A percentile compares a stretch with the other conserved stretches of the same genome.
Evolutionary conservation across 2,888 invertebrate genomes (phyloP).

Genomic region (Fabriciana adippe): DNA sequence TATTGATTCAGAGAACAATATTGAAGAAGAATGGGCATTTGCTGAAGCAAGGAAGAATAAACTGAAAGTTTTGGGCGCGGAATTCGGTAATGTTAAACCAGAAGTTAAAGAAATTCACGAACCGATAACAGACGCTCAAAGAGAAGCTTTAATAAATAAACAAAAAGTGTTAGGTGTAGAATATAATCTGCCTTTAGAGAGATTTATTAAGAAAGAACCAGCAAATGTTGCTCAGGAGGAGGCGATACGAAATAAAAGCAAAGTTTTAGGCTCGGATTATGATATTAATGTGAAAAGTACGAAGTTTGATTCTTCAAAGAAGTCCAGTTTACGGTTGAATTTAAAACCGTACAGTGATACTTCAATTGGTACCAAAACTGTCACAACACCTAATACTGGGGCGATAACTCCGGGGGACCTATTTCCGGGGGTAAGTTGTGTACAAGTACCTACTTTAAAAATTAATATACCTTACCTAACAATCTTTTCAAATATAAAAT

Average conservation of each 20-base stretch:
- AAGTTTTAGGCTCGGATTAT: slow-evolving; percentile 54
- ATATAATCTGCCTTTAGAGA: slow-evolving; percentile 71
- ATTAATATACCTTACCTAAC: no score
- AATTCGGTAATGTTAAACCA: slow-evolving; percentile 50
- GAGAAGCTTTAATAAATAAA: slow-evolving; percentile 83
- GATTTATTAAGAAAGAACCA: slow-evolving; percentile 51
- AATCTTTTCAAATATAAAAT: no score
- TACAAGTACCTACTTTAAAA: no score
- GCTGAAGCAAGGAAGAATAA: slow-evolving; percentile 66
- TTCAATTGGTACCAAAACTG: slow-evolving; percentile 40
- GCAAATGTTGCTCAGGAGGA: slow-evolving; percentile 68
- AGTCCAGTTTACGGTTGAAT: slow-evolving; percentile 66
- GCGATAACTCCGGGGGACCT: slow-evolving; percentile 69
- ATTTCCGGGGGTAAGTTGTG: slow-evolving; percentile 62
- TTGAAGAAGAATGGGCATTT: slow-evolving; percentile 51
- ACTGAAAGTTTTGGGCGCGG: slow-evolving; percentile 62
- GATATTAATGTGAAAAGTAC: slow-evolving; percentile 43
- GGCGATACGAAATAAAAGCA: slow-evolving; percentile 63
- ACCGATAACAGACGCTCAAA: slow-evolving; percentile 75
- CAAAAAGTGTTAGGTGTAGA: slow-evolving; percentile 83
- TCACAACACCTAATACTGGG: slow-evolving; percentile 56
- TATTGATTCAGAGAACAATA: slow-evolving; percentile 62
- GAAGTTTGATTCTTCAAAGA: slow-evolving; percentile 51
- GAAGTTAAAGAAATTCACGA: slow-evolving; percentile 41
- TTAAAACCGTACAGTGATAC: slow-evolving; percentile 65